Evolutionary conservation across 2,888 invertebrate genomes (phyloP), one percentile per base, ranked within the genome.

Genomic region (Melolontha melolontha): DNA sequence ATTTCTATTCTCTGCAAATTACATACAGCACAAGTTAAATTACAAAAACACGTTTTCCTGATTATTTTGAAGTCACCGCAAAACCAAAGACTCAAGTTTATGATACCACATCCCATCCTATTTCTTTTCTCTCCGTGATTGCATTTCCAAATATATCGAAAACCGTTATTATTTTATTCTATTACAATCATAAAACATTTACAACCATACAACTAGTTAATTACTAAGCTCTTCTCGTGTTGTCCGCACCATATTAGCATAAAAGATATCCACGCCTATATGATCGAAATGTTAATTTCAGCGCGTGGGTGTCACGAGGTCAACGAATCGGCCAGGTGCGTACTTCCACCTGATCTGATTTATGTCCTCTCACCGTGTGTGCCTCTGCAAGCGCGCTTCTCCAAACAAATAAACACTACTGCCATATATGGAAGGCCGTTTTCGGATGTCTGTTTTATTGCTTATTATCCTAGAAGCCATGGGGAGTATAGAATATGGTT

Each of bases 251-350:
- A 22, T 49, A 74, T 73, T 74, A 70, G 66, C 72, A 73, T 72
- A 72, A 65, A 63, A 68, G 72, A 57, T 54, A 59, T 59, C 59
- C 73, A 72, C 71, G 68, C 71, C 71, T 70, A 66, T 71, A 66
- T 70, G 71, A 72, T 72, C 69, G 69, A 74, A 74, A 73, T 74
- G 74, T 69, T 72, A 73, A 74, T 75, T 72, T 70, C 66, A 41
- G 63, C 47, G 66, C 40, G 75, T 74, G 70, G 75, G 73, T 70
- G 73, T 63, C 68, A 68, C 70, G 73, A 74, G 72, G 72, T 73
- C 72, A 74, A 72, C 72, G 73, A 68, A 72, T 70, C 63, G 68
- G 62, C 73, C 74, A 73, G 74, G 73, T 73, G 74, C 55, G 72
- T 72, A 68, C 70, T 72, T 71, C 67, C 70, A 73, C 70, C 69